Base-by-base conservation (phyloP, 2,888 invertebrate species). In the Troides helena region DNA sequence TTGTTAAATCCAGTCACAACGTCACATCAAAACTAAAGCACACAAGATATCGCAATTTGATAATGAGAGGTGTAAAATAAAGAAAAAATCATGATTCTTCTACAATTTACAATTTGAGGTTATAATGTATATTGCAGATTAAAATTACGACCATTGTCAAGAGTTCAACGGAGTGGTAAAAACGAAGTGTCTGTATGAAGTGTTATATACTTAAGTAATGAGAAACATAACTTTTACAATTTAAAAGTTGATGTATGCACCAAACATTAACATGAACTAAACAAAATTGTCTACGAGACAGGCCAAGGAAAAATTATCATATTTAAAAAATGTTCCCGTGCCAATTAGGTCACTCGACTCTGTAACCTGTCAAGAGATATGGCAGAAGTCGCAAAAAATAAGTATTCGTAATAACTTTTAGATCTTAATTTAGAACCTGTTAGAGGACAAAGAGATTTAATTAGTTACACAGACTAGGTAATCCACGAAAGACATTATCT, bases 341-440 rank as follows among this genome's bases (percentile, higher is more conserved):
- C 90, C 90, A 90, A 90, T 81, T 90, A 78, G 90, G 90, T 88
- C 88, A 87, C 82, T 80, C 81, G 84, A 84, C 84, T 80, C 79
- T 72, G 70, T 73, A 71, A 76, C 76, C 74, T 82, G 77, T 78
- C 85, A 82, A 80, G 82, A 79, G 77, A 79, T 80, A 81, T 78
- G 73, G 75, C 80, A 79, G 79, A 83, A 84, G 82, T 65, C 57
- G 65, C 71, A 74, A 72, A 71, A 75, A 74, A 73, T 74, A 74
- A 43, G 57, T 36, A 70, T 67, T 46, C 63, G 70, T 50, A 66
- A 66, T 59, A 60, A 70, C 67, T 62, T 36, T 39, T 50, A 43
- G 30, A 50, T 59, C 43, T 53, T 65, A 72, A 61, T 71, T 66
- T 71, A 72, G 74, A 75, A 76, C 72, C 65, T 30, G 56, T 68